A percentile compares a stretch with the other conserved stretches of the same genome.
phyloP scores from a whole-genome alignment of 2,797 vertebrate genomes.

The Catamblyrhynchus diadema region DNA sequence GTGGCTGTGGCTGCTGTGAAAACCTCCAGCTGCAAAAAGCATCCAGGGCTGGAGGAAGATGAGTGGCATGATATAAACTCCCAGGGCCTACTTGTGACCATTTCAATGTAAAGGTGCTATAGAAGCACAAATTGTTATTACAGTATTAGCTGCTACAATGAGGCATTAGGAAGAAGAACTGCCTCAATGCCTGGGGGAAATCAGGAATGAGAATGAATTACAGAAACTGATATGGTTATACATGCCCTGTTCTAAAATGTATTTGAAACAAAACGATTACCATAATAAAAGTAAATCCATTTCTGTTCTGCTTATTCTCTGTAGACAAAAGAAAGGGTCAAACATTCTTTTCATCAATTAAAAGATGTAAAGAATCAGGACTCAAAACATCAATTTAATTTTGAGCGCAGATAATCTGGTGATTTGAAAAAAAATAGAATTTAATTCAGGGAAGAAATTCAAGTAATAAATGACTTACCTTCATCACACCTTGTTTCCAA shows the following conservation, averaged over 20 bases:
- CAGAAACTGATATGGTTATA: conserved; percentile 6
- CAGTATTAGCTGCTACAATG: conserved; percentile 4
- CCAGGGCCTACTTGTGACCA: background rate
- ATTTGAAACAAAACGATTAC: conserved; percentile 18
- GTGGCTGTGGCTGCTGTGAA: background rate
- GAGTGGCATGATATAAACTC: background rate
- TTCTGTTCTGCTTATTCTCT: conserved; percentile 18
- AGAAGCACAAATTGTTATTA: conserved; percentile 1
- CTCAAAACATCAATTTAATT: background rate
- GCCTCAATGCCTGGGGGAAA: conserved; percentile 20
- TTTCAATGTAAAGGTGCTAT: background rate
- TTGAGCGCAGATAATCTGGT: background rate
- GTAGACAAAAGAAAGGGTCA: conserved; percentile 25
- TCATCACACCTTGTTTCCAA: conserved; percentile 71
- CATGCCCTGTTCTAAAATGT: background rate
- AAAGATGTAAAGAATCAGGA: background rate
- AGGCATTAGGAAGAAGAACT: conserved; percentile 23
- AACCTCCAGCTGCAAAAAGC: background rate
- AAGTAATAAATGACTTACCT: conserved; percentile 52
- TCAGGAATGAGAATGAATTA: conserved; percentile 30
- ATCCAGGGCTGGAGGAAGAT: background rate
- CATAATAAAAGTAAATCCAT: conserved; percentile 28
- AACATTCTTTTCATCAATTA: background rate
- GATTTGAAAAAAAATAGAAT: background rate
- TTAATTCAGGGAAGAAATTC: background rate